These are phyloP conservation scores for Ascidia mentula DNA, from an alignment of 23 tunicate genomes.

Conservation along the genomic window DNA sequence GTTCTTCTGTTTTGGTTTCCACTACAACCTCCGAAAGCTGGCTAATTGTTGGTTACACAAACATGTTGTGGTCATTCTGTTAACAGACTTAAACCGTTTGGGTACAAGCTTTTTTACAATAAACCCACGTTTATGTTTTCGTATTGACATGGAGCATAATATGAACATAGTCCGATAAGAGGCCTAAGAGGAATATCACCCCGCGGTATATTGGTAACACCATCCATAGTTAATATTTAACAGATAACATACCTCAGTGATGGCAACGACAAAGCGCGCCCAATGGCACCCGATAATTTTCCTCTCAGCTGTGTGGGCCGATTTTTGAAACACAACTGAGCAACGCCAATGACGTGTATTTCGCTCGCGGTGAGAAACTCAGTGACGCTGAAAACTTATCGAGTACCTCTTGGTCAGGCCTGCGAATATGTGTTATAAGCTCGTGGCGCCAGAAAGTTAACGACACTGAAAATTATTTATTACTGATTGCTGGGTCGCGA, in stretches of 20 bases:
- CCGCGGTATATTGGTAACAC: neutral
- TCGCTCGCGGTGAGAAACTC: constrained; percentile 12
- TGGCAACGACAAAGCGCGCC: constrained; percentile 10
- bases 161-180: no score
- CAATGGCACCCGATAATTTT: constrained; percentile 3
- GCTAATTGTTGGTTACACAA: no score
- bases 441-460: neutral
- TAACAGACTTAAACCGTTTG: no score
- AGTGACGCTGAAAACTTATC: neutral
- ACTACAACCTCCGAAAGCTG: no score
- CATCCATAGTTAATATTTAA: neutral
- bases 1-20: no score
- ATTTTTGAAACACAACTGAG: neutral
- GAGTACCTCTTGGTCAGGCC: neutral
- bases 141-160: no score
- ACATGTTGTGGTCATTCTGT: no score
- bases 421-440: neutral
- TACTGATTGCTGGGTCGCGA: no score
- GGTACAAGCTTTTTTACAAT: no score
- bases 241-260: neutral
- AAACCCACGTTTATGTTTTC: no score
- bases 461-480: no score
- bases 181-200: neutral
- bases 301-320: neutral
- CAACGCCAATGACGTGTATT: constrained; percentile 1